Evolutionary conservation across 2,797 vertebrate genomes (phyloP).

Genomic region (Lacerta agilis): DNA sequence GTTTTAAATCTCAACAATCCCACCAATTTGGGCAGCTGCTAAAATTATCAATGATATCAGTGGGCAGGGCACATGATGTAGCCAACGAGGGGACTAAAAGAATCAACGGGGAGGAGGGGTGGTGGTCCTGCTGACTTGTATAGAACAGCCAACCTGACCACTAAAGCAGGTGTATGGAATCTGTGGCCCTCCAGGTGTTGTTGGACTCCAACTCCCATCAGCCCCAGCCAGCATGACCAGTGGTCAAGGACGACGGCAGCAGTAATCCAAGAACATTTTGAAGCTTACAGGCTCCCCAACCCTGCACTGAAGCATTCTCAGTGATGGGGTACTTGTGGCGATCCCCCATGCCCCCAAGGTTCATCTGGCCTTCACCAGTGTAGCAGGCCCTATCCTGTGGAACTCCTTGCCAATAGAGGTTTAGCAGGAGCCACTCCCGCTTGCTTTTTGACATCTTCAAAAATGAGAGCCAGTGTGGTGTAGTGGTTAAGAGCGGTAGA

Average conservation of each 20-base stretch:
- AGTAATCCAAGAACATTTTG: neutral
- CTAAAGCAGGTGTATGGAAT: neutral
- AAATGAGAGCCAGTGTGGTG: no score
- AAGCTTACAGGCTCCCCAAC: neutral
- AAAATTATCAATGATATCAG: neutral
- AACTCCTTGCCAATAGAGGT: no score
- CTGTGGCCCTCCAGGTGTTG: neutral
- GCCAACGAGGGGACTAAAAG: neutral
- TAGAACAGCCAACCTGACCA: neutral
- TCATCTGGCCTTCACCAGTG: no score
- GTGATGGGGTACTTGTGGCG: no score
- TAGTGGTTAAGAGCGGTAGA: no score
- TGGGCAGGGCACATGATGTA: no score
- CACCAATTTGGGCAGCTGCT: neutral
- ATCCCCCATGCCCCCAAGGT: no score
- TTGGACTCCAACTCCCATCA: no score
- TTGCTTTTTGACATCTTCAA: no score
- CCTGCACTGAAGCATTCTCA: neutral
- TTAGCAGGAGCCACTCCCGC: no score
- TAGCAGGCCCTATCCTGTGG: no score
- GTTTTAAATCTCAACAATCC: neutral
- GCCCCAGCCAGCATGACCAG: neutral
- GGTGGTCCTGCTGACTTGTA: neutral
- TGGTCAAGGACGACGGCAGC: neutral
- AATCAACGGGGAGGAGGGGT: neutral